These are phyloP conservation scores for Rhynchophorus ferrugineus DNA, from an alignment of 1,140 invertebrate genomes.

Conservation along the genomic window DNA sequence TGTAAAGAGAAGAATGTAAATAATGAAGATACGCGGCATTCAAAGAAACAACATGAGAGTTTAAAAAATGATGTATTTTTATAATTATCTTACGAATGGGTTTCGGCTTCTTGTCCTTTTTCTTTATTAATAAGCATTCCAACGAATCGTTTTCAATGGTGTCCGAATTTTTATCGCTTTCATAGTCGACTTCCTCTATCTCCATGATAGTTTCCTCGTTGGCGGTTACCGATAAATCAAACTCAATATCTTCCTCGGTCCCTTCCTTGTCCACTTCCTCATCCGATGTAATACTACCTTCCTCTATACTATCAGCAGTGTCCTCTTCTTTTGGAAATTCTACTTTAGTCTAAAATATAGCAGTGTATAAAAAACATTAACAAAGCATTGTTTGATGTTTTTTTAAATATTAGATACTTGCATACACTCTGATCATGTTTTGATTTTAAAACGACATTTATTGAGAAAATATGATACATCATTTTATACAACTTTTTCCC, in stretches of 20 bases:
- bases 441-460: too few species aligned
- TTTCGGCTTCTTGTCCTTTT: conserved; percentile 9
- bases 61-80: too few species aligned
- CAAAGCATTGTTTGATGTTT: too few species aligned
- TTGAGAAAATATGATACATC: too few species aligned
- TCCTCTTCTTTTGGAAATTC: conserved; percentile 7
- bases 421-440: too few species aligned
- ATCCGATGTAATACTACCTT: conserved; percentile 6
- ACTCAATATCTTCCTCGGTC: conserved; percentile 4
- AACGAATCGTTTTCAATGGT: not conserved
- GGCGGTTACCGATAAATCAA: conserved; percentile 1
- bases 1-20: too few species aligned
- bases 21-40: too few species aligned
- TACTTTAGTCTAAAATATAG: not conserved
- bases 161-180: not conserved
- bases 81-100: conserved; percentile 12
- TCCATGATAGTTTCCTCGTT: conserved; percentile 7
- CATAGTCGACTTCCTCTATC: conserved; percentile 1
- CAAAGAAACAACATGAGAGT: too few species aligned
- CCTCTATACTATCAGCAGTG: conserved; percentile 2
- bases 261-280: not conserved
- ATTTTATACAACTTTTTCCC: too few species aligned
- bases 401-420: too few species aligned
- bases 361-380: too few species aligned
- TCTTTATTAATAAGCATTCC: not conserved